Evolutionary conservation across 2,888 invertebrate species (phyloP).

Genomic region (Oegoconia quadripuncta): DNA sequence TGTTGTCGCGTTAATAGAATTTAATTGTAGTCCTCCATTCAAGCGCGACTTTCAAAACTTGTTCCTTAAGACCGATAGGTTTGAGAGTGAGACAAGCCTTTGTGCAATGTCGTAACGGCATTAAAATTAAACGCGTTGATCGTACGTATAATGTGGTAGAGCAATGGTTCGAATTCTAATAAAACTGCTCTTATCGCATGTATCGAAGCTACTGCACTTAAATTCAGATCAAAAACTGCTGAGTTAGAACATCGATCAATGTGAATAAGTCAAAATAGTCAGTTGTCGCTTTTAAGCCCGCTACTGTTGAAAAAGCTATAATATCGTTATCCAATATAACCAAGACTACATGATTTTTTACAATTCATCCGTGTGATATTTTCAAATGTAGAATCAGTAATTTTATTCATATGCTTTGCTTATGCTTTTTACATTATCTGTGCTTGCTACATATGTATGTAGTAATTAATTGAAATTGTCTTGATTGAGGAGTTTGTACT

Average conservation of each 20-base stretch:
- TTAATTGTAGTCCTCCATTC: slow-evolving; percentile 57
- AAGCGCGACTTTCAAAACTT: slow-evolving; percentile 36
- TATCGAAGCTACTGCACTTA: slow-evolving; percentile 61
- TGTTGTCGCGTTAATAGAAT: slow-evolving; percentile 68
- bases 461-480: too few species aligned
- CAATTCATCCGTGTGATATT: too few species aligned
- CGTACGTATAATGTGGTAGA: slow-evolving; percentile 13
- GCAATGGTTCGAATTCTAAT: slow-evolving; percentile 30
- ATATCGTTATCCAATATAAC: too few species aligned
- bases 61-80: slow-evolving; percentile 24
- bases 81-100: not conserved
- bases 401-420: too few species aligned
- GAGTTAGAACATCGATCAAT: slow-evolving; percentile 72
- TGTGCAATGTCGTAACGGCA: not conserved
- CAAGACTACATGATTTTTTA: too few species aligned
- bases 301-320: slow-evolving; percentile 28
- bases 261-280: slow-evolving; percentile 49
- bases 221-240: slow-evolving; percentile 67
- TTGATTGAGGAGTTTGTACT: too few species aligned
- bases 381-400: too few species aligned
- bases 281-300: slow-evolving; percentile 31
- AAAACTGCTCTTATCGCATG: slow-evolving; percentile 40
- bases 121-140: not conserved
- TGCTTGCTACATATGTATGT: too few species aligned
- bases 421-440: too few species aligned